Evolutionary conservation across 2,888 invertebrate species (phyloP).

Genomic region (Drosophila bunnanda): DNA sequence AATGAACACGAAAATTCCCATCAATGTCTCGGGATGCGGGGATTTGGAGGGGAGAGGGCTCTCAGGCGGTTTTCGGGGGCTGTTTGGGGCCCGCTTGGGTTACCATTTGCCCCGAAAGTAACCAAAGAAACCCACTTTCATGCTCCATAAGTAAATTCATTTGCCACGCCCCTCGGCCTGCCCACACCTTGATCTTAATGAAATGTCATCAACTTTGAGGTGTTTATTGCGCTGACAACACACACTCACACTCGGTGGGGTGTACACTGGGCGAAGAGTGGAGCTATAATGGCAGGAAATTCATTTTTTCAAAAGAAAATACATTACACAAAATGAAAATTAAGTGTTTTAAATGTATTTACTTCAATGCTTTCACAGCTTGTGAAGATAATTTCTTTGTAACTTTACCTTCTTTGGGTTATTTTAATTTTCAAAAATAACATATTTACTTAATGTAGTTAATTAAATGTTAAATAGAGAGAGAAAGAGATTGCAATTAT

Average conservation of each 20-base stretch:
- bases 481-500: no score
- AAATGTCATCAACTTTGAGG: conserved; percentile 83
- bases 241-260: conserved; percentile 1
- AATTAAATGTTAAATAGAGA: no score
- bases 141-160: conserved; percentile 80
- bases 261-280: not conserved
- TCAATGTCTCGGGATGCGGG: conserved; percentile 29
- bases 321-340: not conserved
- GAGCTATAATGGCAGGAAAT: not conserved
- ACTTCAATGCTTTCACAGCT: not conserved
- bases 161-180: conserved; percentile 52
- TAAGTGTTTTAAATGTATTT: not conserved
- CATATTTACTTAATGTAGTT: not conserved
- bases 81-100: conserved; percentile 4
- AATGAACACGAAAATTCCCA: conserved; percentile 74
- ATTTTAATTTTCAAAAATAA: not conserved
- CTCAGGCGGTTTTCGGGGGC: not conserved
- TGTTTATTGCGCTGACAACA: conserved; percentile 80
- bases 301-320: not conserved
- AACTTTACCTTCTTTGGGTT: not conserved
- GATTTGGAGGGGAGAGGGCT: not conserved
- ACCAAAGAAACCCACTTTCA: conserved; percentile 71
- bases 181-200: conserved; percentile 76
- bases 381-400: not conserved
- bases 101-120: conserved; percentile 34